Conservation (phyloP, 2,113 vertebrate genomes). For the Oryctolagus cuniculus region mOryCun1.1 NC_091438.1:152354001-152354500, state of each 20-base stretch:
- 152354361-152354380: neutral
- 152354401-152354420: rapidly evolving
- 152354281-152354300: neutral
- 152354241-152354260: neutral
- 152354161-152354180: neutral
- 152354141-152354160: neutral
- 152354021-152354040: rapidly evolving
- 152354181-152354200: neutral
- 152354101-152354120: neutral
- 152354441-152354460: neutral
- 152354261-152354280: neutral
- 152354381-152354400: neutral
- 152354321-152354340: neutral
- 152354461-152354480: too few species aligned
- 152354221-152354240: neutral
- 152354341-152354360: neutral
- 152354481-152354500: neutral
- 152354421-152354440: neutral
- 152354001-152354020: rapidly evolving
- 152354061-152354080: neutral
- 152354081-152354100: too few species aligned
- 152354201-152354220: neutral
- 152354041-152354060: neutral
- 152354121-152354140: neutral
- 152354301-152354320: neutral